Conservation (phyloP, 2,113 vertebrate genomes). For the Litocranius walleri region DNA sequence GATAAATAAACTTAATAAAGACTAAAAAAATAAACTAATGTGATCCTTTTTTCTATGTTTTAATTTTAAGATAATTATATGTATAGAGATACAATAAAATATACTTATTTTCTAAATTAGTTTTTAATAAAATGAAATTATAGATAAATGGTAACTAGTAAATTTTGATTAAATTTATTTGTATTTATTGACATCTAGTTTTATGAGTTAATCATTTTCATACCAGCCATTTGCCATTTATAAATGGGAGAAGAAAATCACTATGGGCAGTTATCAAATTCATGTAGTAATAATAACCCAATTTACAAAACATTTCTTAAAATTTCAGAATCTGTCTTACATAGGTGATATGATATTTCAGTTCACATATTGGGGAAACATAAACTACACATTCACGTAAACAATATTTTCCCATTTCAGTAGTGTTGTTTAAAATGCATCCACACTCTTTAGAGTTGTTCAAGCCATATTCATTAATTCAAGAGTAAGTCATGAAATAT, state of each 20-base stretch:
- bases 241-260: not conserved
- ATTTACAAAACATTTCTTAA: not conserved
- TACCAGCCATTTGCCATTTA: not conserved
- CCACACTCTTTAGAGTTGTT: not conserved
- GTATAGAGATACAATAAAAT: not conserved
- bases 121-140: not conserved
- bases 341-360: not conserved
- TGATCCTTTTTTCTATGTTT: not conserved
- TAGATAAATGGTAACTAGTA: not conserved
- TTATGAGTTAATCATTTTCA: not conserved
- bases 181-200: not conserved
- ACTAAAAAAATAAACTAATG: not conserved
- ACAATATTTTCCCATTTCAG: not conserved
- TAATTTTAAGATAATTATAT: not conserved
- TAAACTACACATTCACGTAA: not conserved
- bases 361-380: not conserved
- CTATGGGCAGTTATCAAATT: not conserved
- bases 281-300: not conserved
- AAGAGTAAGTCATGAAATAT: not conserved
- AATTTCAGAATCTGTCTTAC: not conserved
- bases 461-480: not conserved
- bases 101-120: not conserved
- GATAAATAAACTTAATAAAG: not conserved
- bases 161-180: not conserved
- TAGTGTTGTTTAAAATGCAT: constrained; percentile 14